Conservation (phyloP, 2,888 invertebrate genomes). For the Scaeva pyrastri region DNA sequence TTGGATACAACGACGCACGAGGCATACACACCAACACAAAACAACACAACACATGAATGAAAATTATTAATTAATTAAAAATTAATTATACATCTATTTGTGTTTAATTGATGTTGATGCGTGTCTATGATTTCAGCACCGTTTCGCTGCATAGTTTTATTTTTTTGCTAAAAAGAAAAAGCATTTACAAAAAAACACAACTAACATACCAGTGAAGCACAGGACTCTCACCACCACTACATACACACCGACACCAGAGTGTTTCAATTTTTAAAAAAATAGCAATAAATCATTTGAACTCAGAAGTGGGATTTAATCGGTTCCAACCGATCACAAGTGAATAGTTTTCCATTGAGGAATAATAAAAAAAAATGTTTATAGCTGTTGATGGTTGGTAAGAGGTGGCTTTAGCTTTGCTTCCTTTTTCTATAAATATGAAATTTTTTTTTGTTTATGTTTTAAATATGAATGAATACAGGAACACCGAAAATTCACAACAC, state of each 20-base stretch:
- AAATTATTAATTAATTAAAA: constrained; percentile 37
- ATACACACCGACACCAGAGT: no score
- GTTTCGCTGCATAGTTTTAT: neutral
- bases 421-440: neutral
- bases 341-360: constrained; percentile 40
- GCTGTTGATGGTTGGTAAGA: neutral
- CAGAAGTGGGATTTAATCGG: neutral
- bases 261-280: neutral
- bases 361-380: neutral
- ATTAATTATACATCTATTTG: constrained; percentile 16
- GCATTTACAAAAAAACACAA: neutral
- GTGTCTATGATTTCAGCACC: constrained; percentile 18
- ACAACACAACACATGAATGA: constrained; percentile 2
- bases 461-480: constrained; percentile 21
- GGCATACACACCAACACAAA: no score
- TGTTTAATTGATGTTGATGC: constrained; percentile 20
- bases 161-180: neutral
- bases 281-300: constrained; percentile 11
- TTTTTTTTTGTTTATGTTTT: constrained; percentile 17
- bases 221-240: neutral
- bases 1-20: neutral
- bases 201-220: neutral
- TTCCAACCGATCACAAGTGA: neutral
- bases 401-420: constrained; percentile 7
- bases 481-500: no score